Evolutionary conservation across 2,888 invertebrate genomes (phyloP).

Genomic region (Cynaeus angustus): DNA sequence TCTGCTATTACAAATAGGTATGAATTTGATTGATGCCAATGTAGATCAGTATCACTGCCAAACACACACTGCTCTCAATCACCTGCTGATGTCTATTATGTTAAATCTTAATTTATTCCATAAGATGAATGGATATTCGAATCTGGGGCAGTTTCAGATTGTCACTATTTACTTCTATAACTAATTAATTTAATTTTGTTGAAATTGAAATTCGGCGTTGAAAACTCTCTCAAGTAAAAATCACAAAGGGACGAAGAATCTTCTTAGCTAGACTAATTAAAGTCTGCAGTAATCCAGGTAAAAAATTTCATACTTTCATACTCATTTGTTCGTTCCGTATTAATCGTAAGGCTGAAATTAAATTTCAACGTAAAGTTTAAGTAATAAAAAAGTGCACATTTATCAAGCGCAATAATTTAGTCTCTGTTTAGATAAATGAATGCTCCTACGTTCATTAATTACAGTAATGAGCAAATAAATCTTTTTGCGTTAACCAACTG

Average conservation of each 20-base stretch:
- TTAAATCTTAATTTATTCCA: conserved; percentile 20
- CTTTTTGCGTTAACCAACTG: background rate
- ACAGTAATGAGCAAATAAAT: conserved; percentile 8
- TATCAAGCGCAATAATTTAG: background rate
- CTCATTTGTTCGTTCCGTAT: conserved; percentile 2
- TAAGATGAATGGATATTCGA: background rate
- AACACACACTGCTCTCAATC: conserved; percentile 27
- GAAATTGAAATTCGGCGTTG: background rate
- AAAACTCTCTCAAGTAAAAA: background rate
- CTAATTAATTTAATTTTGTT: background rate
- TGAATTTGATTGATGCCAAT: conserved; percentile 31
- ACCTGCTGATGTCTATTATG: conserved; percentile 13
- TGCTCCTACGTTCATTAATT: conserved; percentile 1
- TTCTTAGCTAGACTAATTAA: conserved; percentile 1
- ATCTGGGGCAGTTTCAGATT: background rate
- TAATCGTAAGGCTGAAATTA: conserved; percentile 4
- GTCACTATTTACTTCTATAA: background rate
- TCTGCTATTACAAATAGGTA: conserved; percentile 31
- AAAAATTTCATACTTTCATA: conserved; percentile 15
- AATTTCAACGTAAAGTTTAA: conserved; percentile 3
- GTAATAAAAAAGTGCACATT: background rate
- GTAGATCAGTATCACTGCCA: conserved; percentile 37
- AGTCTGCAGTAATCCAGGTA: conserved; percentile 3
- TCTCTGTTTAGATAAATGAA: background rate
- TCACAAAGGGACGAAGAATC: background rate